Base-by-base conservation (phyloP, 1,140 invertebrate species). In the Heterodera schachtii region DNA sequence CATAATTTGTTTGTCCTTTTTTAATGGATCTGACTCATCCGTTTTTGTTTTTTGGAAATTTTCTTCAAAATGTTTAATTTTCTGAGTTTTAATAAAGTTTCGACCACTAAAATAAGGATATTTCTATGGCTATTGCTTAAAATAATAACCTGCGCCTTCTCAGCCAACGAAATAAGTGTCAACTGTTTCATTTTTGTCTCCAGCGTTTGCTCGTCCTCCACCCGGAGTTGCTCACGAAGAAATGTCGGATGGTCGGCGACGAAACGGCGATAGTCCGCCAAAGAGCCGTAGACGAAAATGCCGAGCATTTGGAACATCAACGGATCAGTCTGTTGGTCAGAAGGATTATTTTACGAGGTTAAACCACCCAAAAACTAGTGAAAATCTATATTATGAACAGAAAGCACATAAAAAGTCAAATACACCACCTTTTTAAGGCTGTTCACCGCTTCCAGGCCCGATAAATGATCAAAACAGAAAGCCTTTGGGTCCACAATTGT, bases 121-220 rank as follows among this genome's bases (percentile, higher is more conserved):
- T 3, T 11, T 31, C 31, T 31, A 31, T 31, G 0, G 31, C 31
- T 3, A 41, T 43, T 71, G 31, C 19, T 71, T 11, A 43, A 43
- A 46, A 69, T 69, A 13, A 70, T n/a, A 77, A 87, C 86, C 67
- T 84, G 85, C 8, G 87, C 80, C 43, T 82, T 84, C 75, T 90
- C 89, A 13, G 89, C 85, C 16, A 89, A 41, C 9, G 87, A 86
- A 75, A 89, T 90, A 13, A 89, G 83, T 9, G 88, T 89, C 52
- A 89, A 79, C 52, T 89, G 85, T 73, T 88, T 86, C 2, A 89
- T 89, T 74, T 89, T 89, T 78, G 86, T 87, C 8, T 89, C 66
- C 64, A 89, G 70, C 13, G 81, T 73, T 9, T 71, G 16, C 31
- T 89, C 84, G 41, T 90, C 84, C 2, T 41, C 31, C 19, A 89